phyloP scores from a whole-genome alignment of 2,797 vertebrate species.

The Paramormyrops hopkinsi region DNA sequence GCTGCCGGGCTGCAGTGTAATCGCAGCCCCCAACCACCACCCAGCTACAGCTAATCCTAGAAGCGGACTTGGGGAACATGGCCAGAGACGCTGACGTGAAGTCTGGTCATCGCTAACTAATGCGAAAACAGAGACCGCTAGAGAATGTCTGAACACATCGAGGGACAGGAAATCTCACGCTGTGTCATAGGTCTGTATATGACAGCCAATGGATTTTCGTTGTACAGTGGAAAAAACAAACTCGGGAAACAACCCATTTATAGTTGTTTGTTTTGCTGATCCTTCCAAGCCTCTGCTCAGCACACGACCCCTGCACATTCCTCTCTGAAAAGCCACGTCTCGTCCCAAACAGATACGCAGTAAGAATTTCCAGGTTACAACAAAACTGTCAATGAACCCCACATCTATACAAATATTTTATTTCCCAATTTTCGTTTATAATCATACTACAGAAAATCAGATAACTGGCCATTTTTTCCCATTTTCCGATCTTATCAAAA shows the following conservation, averaged over 20 bases:
- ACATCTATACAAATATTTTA: background rate
- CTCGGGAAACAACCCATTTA: background rate
- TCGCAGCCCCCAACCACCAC: conserved; percentile 27
- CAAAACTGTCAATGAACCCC: background rate
- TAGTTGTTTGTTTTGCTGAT: background rate
- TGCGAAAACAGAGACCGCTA: background rate
- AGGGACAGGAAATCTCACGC: background rate
- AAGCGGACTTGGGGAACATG: background rate
- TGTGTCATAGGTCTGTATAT: background rate
- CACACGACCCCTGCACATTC: background rate
- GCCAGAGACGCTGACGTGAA: background rate
- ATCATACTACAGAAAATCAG: background rate
- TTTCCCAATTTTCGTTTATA: background rate
- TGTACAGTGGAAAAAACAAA: background rate
- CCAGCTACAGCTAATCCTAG: background rate
- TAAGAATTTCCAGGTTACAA: background rate
- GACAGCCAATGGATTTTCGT: background rate
- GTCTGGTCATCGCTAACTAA: background rate
- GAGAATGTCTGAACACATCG: background rate
- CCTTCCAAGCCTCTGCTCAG: background rate
- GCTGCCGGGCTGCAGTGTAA: conserved; percentile 33
- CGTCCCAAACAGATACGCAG: background rate
- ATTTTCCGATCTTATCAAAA: background rate
- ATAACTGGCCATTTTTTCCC: background rate
- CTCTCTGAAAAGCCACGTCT: background rate